Evolutionary conservation across 2,113 vertebrate genomes (phyloP).

Genomic region (Theristicus caerulescens): DNA sequence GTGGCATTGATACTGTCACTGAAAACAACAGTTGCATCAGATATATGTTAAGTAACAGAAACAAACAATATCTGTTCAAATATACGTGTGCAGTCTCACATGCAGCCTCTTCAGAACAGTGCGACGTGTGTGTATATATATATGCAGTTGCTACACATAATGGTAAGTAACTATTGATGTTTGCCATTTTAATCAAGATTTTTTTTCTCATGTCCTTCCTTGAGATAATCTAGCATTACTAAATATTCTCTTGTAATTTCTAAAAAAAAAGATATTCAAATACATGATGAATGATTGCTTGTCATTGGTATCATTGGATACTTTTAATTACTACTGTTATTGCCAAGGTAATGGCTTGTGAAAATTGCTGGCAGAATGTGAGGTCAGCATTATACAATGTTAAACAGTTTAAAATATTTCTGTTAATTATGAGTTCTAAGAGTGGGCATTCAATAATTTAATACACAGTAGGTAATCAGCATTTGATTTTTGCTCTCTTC

Average conservation of each 20-base stretch:
- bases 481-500: background rate
- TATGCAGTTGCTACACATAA: background rate
- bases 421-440: background rate
- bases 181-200: background rate
- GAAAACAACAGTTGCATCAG: background rate
- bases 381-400: background rate
- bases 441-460: background rate
- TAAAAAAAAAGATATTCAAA: background rate
- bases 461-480: background rate
- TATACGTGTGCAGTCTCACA: background rate
- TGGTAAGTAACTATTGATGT: background rate
- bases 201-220: background rate
- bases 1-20: background rate
- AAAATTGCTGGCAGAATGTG: background rate
- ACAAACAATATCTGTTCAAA: background rate
- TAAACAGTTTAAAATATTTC: background rate
- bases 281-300: background rate
- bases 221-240: background rate
- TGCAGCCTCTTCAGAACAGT: background rate
- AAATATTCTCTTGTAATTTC: background rate
- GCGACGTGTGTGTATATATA: no score
- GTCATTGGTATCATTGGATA: background rate
- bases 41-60: background rate
- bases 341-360: background rate
- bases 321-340: background rate